These are phyloP conservation scores for Carpatolechia fugitivella DNA, from an alignment of 2,888 invertebrate genomes.

Conservation along the genomic window DNA sequence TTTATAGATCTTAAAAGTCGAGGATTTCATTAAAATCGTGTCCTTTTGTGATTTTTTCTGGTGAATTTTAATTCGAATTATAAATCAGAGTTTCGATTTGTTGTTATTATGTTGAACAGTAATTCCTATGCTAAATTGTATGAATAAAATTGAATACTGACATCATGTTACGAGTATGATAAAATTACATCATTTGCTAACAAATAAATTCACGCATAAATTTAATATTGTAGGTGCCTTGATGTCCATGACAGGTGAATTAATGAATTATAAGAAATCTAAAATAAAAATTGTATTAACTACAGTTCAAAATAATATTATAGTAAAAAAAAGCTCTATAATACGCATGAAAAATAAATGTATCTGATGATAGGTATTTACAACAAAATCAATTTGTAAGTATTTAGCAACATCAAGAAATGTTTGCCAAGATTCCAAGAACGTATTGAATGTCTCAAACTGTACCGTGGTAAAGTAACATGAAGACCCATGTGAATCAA, in stretches of 20 bases:
- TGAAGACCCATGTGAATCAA: not conserved
- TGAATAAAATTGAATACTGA: constrained; percentile 3
- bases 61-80: not conserved
- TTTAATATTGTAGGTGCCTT: not conserved
- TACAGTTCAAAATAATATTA: not conserved
- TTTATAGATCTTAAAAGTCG: constrained; percentile 5
- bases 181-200: not conserved
- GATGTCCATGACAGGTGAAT: not conserved
- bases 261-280: not conserved
- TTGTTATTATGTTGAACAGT: not conserved
- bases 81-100: not conserved
- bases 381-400: too few relatives aligned
- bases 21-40: constrained; percentile 2
- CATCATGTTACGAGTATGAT: constrained; percentile 3
- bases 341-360: too few relatives aligned
- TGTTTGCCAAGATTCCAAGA: too few relatives aligned
- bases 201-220: not conserved
- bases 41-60: not conserved
- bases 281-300: not conserved
- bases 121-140: not conserved
- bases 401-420: too few relatives aligned
- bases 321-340: too few relatives aligned
- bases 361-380: too few relatives aligned
- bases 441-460: not conserved
- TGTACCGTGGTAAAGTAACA: not conserved